Base-by-base conservation (phyloP, 37 sponge, comb jelly and placozoan genomes). In the Aplysina aerophoba region DNA sequence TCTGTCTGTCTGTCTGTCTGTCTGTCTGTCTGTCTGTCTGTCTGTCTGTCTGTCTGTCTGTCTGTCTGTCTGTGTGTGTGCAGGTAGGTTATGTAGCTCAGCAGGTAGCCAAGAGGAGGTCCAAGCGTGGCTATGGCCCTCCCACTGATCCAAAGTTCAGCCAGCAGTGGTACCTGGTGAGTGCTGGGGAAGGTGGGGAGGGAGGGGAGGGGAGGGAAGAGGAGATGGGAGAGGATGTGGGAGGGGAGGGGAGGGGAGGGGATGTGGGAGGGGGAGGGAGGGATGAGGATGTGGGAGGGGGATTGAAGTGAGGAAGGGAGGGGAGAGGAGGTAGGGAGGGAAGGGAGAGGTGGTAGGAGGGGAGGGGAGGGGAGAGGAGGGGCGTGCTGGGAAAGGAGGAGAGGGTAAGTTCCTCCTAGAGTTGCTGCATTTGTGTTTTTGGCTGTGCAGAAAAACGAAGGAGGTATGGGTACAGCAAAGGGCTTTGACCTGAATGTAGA, bases 401-500 rank as follows among this genome's bases (percentile, higher is more conserved):
- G 50, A 44, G 3, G 8, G 50, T 44, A 8, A 44, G 50, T 3
- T 44, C 8, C n/a, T n/a, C n/a, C n/a, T n/a, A n/a, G n/a, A n/a
- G n/a, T n/a, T n/a, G n/a, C n/a, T n/a, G n/a, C n/a, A n/a, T n/a
- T n/a, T n/a, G n/a, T n/a, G n/a, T n/a, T n/a, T n/a, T n/a, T n/a
- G n/a, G n/a, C n/a, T n/a, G n/a, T n/a, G n/a, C n/a, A n/a, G n/a
- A n/a, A n/a, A n/a, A n/a, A n/a, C n/a, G n/a, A n/a, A n/a, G n/a
- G n/a, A n/a, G n/a, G n/a, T n/a, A n/a, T n/a, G n/a, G n/a, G n/a
- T n/a, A n/a, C n/a, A n/a, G n/a, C n/a, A 36, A 80, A 59, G 73
- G 83, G 83, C 31, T 79, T 86, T 39, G 81, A 96, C 73, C 93
- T 97, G 89, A 95, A 96, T 80, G 91, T 93, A 20, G 83, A 88